phyloP scores from a whole-genome alignment of 92 coral and sea anemone genomes.

The Umimayanthus chanpuru region DNA sequence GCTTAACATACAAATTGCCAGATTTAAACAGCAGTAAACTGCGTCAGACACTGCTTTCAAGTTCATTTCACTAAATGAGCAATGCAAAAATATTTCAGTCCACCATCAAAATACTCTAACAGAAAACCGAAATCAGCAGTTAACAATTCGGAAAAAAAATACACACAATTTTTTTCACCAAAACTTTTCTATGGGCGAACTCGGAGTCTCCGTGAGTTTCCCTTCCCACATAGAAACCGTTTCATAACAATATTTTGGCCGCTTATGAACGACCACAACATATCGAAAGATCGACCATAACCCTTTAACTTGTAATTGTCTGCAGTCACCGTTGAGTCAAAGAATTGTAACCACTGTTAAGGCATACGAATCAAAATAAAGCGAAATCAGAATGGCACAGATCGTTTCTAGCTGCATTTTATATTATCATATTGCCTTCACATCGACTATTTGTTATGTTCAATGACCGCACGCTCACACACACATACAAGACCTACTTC shows the following conservation, averaged over 20 bases:
- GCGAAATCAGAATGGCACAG: slow-evolving; percentile 49
- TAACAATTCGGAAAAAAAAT: background rate
- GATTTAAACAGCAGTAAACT: slow-evolving; percentile 4
- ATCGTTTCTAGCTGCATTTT: slow-evolving; percentile 37
- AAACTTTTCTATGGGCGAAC: slow-evolving; percentile 14
- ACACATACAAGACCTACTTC: background rate
- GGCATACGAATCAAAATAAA: slow-evolving; percentile 12
- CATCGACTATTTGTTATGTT: slow-evolving; percentile 47
- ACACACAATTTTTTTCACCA: slow-evolving; percentile 11
- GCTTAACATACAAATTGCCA: slow-evolving; percentile 16
- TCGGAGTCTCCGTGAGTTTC: slow-evolving; percentile 18
- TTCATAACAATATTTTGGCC: slow-evolving; percentile 38
- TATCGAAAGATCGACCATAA: slow-evolving; percentile 8
- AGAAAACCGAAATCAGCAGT: slow-evolving; percentile 15
- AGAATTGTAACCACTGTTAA: background rate
- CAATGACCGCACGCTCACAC: slow-evolving; percentile 10
- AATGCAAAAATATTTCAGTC: slow-evolving; percentile 7
- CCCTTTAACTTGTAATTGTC: background rate
- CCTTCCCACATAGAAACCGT: slow-evolving; percentile 41
- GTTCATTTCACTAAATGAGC: slow-evolving; percentile 34
- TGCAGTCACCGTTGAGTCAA: background rate
- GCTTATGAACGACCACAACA: slow-evolving; percentile 28
- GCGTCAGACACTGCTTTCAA: background rate
- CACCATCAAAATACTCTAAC: background rate
- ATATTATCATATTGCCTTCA: slow-evolving; percentile 57